Evolutionary conservation across 2,113 vertebrate species (phyloP), one percentile per base, ranked within the genome.

Genomic region (Colius striatus): DNA sequence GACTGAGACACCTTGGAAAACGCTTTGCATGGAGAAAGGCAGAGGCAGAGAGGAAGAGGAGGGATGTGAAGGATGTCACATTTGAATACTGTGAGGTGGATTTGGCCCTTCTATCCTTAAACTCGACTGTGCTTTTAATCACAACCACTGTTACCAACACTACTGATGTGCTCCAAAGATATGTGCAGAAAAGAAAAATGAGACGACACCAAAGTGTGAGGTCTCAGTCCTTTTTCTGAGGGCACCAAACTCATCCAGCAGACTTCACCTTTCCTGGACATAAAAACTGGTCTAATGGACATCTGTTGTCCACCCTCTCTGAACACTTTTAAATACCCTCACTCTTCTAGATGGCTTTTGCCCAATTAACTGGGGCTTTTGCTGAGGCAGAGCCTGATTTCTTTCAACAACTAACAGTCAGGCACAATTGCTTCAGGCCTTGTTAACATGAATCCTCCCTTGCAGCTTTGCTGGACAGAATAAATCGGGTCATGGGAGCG

Each of bases 61-160:
- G 21, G 29, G 41, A 66, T 0, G 4, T 10, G 50, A 61, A 51
- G 32, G 34, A 25, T 0, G 1, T 34, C n/a, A 21, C 15, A 4
- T 0, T 0, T 43, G 48, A 23, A 13, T 30, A n/a, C 20, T 29
- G 5, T 3, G 32, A 11, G 43, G 3, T 7, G 66, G 36, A 41
- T 50, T 47, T 41, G 68, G 47, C 14, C 19, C 84, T 75, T 47
- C 0, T 1, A 51, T 65, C 60, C 23, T 77, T 54, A 34, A 48
- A 30, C 3, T 4, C 47, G 34, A 38, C 41, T 19, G 22, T 19
- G 48, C 14, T n/a, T 57, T 62, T 32, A 30, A 30, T 26, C 1
- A 0, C 87, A 43, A 6, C 11, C 13, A 4, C 50, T 23, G 51
- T 32, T 20, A 26, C 30, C 23, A 57, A 2, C 12, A 3, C 53